phyloP scores from a whole-genome alignment of 2,113 vertebrate genomes.

The Pongo abelii region DNA sequence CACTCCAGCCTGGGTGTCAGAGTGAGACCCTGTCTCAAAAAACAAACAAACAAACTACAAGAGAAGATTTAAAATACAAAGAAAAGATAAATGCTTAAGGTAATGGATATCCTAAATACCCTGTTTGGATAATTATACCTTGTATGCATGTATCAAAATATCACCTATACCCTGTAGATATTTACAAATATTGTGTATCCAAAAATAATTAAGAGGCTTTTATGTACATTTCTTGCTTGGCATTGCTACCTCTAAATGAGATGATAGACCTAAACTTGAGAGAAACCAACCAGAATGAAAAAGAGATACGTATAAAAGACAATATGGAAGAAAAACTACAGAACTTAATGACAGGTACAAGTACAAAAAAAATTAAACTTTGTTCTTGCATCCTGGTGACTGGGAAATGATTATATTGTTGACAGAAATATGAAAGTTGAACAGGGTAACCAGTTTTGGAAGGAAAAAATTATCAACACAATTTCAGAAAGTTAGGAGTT shows the following conservation, averaged over 20 bases:
- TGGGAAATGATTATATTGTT: background rate
- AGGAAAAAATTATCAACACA: slow-evolving; percentile 9
- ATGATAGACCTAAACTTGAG: background rate
- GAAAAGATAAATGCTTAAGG: background rate
- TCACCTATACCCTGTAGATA: background rate
- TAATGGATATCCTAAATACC: background rate
- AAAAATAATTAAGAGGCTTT: background rate
- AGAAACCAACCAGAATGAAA: background rate
- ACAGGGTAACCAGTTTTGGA: background rate
- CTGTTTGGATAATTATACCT: background rate
- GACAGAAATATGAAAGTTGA: background rate
- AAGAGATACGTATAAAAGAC: background rate
- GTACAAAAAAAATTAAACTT: background rate
- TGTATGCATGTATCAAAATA: background rate
- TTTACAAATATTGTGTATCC: background rate
- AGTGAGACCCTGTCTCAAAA: no score
- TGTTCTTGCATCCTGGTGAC: background rate
- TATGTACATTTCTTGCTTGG: background rate
- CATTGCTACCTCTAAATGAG: background rate
- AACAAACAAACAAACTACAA: no score
- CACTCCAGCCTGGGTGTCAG: no score
- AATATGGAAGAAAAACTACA: background rate
- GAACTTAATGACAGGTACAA: background rate
- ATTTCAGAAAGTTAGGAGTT: slow-evolving; percentile 21
- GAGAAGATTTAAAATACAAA: background rate